These are phyloP conservation scores for Nibea albiflora DNA, from an alignment of 2,113 vertebrate species.

Conservation along the genomic window DNA sequence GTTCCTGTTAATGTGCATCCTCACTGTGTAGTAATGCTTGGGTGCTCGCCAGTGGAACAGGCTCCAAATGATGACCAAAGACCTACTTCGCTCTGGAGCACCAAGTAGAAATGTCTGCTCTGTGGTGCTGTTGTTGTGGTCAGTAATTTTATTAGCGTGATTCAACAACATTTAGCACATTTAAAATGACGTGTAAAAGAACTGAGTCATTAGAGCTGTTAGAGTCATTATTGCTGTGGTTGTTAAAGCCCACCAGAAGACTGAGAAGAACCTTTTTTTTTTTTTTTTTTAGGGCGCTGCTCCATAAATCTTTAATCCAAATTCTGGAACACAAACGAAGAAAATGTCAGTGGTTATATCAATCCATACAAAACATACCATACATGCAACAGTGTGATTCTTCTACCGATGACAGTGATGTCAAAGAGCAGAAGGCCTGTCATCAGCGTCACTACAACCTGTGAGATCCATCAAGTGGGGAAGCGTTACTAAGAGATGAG, in stretches of 20 bases:
- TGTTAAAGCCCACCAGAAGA: slow-evolving; percentile 30
- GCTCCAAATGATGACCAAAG: slow-evolving; percentile 79
- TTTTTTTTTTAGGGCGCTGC: not conserved
- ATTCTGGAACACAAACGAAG: not conserved
- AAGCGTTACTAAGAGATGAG: slow-evolving; percentile 42
- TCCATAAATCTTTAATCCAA: not conserved
- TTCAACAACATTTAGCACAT: slow-evolving; percentile 59
- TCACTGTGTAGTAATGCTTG: slow-evolving; percentile 76
- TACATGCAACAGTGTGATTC: not conserved
- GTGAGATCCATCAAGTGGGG: slow-evolving; percentile 54
- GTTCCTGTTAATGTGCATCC: slow-evolving; percentile 71
- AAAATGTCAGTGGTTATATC: not conserved
- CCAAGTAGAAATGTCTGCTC: slow-evolving; percentile 48
- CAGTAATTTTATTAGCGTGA: slow-evolving; percentile 66
- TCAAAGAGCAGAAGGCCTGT: slow-evolving; percentile 58
- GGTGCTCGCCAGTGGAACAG: slow-evolving; percentile 66
- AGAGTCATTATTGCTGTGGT: slow-evolving; percentile 15
- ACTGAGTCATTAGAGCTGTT: slow-evolving; percentile 34
- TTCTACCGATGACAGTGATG: slow-evolving; percentile 44
- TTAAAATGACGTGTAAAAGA: slow-evolving; percentile 46
- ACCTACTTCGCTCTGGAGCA: slow-evolving; percentile 48
- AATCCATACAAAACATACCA: not conserved
- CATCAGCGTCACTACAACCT: slow-evolving; percentile 60
- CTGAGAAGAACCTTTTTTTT: not conserved
- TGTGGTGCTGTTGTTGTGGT: slow-evolving; percentile 59